These are phyloP conservation scores for Capitella teleta DNA, from an alignment of 1,140 invertebrate species.

Conservation along the genomic window DNA sequence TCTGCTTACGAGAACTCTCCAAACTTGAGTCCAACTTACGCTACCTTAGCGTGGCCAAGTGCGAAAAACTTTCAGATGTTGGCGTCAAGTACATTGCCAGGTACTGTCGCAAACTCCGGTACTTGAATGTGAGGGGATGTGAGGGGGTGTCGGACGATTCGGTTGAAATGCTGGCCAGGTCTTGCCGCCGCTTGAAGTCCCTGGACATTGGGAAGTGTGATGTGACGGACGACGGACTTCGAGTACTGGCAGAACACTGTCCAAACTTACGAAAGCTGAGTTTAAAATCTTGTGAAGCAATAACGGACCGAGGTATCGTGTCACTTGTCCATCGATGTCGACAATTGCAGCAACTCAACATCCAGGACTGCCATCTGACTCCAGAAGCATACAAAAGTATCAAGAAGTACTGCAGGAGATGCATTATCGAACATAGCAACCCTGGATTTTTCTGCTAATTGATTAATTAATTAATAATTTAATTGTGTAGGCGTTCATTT, in stretches of 20 bases:
- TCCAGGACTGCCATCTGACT: constrained; percentile 75
- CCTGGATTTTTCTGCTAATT: constrained; percentile 80
- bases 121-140: constrained; percentile 80
- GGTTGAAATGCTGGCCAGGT: constrained; percentile 66
- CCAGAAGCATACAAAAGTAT: constrained; percentile 77
- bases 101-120: constrained; percentile 76
- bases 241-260: constrained; percentile 73
- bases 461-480: too few relatives aligned
- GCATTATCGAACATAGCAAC: constrained; percentile 88
- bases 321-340: constrained; percentile 69
- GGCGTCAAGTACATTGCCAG: constrained; percentile 78
- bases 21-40: constrained; percentile 69
- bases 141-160: constrained; percentile 83
- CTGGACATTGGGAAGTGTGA: constrained; percentile 86
- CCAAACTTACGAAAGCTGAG: constrained; percentile 81
- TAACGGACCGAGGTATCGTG: constrained; percentile 75
- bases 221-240: constrained; percentile 72
- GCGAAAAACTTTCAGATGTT: constrained; percentile 78
- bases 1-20: constrained; percentile 77
- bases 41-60: constrained; percentile 83
- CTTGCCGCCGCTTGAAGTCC: constrained; percentile 69
- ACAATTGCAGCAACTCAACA: constrained; percentile 76
- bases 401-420: constrained; percentile 78
- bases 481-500: too few relatives aligned
- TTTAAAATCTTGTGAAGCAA: constrained; percentile 74